Evolutionary conservation across 2,113 vertebrate species (phyloP).

Genomic region (Macquaria australasica): DNA sequence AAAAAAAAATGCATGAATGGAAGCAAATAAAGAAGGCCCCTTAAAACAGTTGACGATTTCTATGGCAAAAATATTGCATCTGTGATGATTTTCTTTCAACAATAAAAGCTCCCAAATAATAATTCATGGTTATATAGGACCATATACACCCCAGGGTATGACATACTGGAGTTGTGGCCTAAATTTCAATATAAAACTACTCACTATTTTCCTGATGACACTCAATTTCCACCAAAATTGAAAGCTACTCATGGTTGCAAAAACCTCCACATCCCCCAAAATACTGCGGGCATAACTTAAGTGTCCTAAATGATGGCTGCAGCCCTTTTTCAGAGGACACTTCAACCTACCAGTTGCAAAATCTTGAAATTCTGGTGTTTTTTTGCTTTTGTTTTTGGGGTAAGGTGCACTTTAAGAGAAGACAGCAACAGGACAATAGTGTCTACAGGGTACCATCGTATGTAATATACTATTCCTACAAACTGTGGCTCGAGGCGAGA

Average conservation of each 20-base stretch:
- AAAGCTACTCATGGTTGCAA: neutral
- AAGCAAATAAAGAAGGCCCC: neutral
- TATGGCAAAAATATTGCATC: neutral
- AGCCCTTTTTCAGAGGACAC: neutral
- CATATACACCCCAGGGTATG: neutral
- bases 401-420: slow-evolving; percentile 61
- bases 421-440: slow-evolving; percentile 63
- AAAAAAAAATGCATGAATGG: neutral
- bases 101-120: neutral
- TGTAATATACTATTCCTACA: slow-evolving; percentile 77
- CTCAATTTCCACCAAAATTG: neutral
- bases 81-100: neutral
- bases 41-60: neutral
- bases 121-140: neutral
- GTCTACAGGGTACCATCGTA: slow-evolving; percentile 71
- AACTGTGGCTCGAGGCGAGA: slow-evolving; percentile 76
- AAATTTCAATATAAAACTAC: slow-evolving; percentile 9
- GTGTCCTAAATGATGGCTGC: neutral
- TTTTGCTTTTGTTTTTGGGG: slow-evolving; percentile 12
- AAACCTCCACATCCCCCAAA: neutral
- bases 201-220: neutral
- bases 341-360: neutral
- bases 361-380: slow-evolving; percentile 22
- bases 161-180: neutral
- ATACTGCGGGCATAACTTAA: neutral